Conservation (phyloP, 2,113 vertebrate species). For the Fulica atra region DNA sequence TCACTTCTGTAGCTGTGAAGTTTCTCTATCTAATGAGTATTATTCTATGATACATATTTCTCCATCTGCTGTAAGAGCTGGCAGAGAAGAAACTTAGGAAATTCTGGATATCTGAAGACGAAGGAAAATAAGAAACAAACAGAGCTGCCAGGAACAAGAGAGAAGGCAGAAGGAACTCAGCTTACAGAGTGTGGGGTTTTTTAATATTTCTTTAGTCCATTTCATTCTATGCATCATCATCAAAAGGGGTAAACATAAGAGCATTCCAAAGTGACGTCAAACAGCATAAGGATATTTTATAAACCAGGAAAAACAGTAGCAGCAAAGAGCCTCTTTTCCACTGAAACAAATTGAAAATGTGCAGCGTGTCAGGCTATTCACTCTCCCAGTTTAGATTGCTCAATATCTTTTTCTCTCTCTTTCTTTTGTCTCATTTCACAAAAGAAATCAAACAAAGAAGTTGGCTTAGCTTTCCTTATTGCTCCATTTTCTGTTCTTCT, state of each 20-base stretch:
- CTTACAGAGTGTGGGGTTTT: background rate
- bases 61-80: background rate
- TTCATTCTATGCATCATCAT: background rate
- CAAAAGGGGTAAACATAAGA: background rate
- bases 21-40: background rate
- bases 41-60: background rate
- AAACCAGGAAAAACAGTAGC: background rate
- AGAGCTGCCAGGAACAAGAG: background rate
- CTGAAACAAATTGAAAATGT: background rate
- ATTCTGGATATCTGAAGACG: background rate
- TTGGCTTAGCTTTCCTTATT: background rate
- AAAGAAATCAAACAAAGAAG: slow-evolving; percentile 6
- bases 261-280: background rate
- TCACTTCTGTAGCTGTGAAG: background rate
- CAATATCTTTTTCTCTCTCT: background rate
- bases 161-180: background rate
- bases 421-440: background rate
- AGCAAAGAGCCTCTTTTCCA: background rate
- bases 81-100: background rate
- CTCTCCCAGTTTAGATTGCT: background rate
- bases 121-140: background rate
- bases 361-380: background rate
- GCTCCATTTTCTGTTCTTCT: slow-evolving; percentile 6
- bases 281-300: background rate
- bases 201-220: background rate